These are phyloP conservation scores for Chlorodrepanis virens DNA, from an alignment of 2,113 vertebrate genomes.

Conservation along the genomic window DNA sequence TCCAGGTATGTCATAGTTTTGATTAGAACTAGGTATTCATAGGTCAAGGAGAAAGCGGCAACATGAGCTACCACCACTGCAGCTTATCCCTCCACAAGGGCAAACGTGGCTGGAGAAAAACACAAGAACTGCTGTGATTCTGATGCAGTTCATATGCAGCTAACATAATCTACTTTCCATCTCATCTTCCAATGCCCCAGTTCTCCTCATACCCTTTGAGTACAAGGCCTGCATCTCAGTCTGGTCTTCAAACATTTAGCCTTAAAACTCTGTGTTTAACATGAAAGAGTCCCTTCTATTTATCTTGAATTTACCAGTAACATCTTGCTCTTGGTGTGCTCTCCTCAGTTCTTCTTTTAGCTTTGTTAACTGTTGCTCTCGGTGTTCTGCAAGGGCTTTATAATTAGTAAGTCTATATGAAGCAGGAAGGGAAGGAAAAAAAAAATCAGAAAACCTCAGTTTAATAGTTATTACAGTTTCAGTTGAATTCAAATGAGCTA, in stretches of 20 bases:
- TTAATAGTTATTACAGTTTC: not conserved
- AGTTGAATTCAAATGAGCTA: not conserved
- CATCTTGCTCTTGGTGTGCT: constrained; percentile 76
- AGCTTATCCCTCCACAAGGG: not conserved
- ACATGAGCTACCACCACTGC: not conserved
- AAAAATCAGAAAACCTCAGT: not conserved
- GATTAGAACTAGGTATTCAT: not conserved
- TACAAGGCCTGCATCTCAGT: not conserved
- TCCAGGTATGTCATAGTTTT: not conserved
- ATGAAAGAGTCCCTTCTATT: not conserved
- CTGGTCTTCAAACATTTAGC: not conserved
- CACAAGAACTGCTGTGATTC: not conserved
- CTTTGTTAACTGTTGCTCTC: constrained; percentile 76
- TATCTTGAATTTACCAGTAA: constrained; percentile 76
- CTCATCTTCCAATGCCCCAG: not conserved
- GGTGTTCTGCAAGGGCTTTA: constrained; percentile 71
- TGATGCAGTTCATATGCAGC: not conserved
- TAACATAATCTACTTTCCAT: not conserved
- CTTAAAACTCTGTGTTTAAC: not conserved
- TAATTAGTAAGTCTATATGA: constrained; percentile 68
- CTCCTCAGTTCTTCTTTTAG: constrained; percentile 83
- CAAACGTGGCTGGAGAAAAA: not conserved
- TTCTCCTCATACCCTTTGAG: not conserved
- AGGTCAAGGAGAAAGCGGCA: not conserved
- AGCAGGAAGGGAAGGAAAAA: not conserved